These are phyloP conservation scores for Coranthus polyacanthus DNA, from an alignment of 2,797 vertebrate species.

Conservation along the genomic window DNA sequence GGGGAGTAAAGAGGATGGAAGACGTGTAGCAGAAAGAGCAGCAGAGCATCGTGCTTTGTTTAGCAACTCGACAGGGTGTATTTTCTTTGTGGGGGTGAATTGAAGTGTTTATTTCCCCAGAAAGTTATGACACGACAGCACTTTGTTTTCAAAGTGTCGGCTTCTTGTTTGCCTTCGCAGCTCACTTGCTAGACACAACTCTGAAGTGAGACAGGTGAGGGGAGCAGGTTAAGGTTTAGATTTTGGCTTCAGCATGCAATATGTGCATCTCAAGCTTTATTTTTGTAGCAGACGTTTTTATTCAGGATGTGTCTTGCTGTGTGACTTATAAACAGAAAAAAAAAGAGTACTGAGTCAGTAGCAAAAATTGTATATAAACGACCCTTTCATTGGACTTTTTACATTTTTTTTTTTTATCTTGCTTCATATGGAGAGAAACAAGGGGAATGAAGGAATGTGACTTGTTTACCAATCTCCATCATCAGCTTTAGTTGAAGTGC, in stretches of 20 bases:
- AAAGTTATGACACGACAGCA: conserved; percentile 53
- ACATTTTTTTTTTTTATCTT: too few relatives aligned
- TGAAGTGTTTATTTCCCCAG: conserved; percentile 65
- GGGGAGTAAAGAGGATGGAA: neutral
- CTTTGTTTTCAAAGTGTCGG: conserved; percentile 57
- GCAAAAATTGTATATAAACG: too few relatives aligned
- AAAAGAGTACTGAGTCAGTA: too few relatives aligned
- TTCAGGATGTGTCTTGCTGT: neutral
- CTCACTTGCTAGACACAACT: conserved; percentile 20
- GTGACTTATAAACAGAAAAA: neutral
- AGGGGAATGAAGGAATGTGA: neutral
- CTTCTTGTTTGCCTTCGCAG: conserved; percentile 51
- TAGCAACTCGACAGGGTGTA: conserved; percentile 21
- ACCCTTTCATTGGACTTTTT: too few relatives aligned
- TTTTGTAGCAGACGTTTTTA: neutral
- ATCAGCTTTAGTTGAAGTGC: too few relatives aligned
- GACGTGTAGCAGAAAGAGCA: conserved; percentile 7
- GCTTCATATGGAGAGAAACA: too few relatives aligned
- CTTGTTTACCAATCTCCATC: neutral
- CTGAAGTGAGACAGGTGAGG: conserved; percentile 43
- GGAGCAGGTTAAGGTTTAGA: conserved; percentile 4
- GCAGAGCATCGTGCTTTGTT: conserved; percentile 38
- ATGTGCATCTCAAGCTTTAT: neutral
- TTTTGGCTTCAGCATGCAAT: conserved; percentile 1
- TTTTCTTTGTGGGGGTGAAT: conserved; percentile 38